Evolutionary conservation across 2,113 vertebrate species (phyloP).

Genomic region (Pandion haliaetus): DNA sequence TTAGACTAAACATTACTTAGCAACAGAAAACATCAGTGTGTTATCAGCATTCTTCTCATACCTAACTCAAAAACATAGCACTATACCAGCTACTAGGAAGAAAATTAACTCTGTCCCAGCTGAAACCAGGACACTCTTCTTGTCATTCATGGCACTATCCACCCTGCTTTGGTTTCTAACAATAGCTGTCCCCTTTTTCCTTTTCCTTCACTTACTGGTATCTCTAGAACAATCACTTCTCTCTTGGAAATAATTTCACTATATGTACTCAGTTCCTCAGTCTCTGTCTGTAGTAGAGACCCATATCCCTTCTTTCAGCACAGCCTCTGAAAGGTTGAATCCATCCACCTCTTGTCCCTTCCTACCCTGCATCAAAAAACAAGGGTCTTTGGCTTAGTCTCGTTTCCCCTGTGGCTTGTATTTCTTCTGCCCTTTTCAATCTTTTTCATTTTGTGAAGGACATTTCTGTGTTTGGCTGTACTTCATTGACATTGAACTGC

Average conservation of each 20-base stretch:
- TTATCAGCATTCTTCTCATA: no score
- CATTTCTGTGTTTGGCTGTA: neutral
- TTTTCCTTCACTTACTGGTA: neutral
- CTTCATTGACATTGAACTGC: neutral
- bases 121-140: no score
- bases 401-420: neutral
- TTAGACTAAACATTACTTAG: no score
- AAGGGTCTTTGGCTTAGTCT: neutral
- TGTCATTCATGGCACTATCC: neutral
- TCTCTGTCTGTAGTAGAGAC: neutral
- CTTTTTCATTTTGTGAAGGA: neutral
- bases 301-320: neutral
- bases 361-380: neutral
- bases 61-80: no score
- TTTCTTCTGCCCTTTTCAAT: neutral
- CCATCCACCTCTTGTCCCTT: neutral
- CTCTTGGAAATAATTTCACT: neutral
- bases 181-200: neutral
- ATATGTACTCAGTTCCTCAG: neutral
- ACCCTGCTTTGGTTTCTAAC: neutral
- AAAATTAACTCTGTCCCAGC: no score
- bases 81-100: no score
- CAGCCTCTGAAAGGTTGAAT: neutral
- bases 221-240: neutral
- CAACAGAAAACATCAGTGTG: no score